Base-by-base conservation (phyloP, 2,888 invertebrate genomes). In the Chrysodeixis includens region DNA sequence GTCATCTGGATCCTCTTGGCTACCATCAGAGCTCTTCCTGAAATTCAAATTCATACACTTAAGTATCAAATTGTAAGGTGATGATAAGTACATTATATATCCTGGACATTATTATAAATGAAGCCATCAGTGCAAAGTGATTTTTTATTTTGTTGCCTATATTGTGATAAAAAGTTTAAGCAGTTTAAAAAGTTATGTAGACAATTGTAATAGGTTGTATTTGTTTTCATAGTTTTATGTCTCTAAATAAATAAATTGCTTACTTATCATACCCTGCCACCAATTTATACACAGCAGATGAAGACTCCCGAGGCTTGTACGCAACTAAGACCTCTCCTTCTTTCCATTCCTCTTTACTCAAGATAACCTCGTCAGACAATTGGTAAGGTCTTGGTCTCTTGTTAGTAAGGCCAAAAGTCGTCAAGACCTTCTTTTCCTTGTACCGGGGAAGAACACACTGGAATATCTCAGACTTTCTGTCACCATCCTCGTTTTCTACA, bases 361-460 rank as follows among this genome's bases (percentile, higher is more conserved):
- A 56, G 54, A 85, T 64, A 1, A 88, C 90, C 61, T 92, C 92
- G 32, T 86, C 83, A 0, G 71, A 62, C 12, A 80, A 49, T 44
- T 73, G 64, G 46, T 79, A 76, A 0, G 73, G 60, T 18, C 68
- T 85, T 0, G 69, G 61, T 44, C 79, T 84, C 18, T 78, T 81
- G 0, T 56, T 18, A 1, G 68, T 56, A 5, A 87, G 60, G 7
- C 59, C 74, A 30, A 78, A 89, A 0, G 73, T 80, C 0, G 82
- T 79, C 2, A 92, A 57, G 0, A 87, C 60, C 56, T 86, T 90
- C 57, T 88, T 92, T 76, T 94, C 93, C n/a, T 88, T 84, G 61
- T 89, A 94, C 30, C 88, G 88, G 0, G 94, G 94, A 1, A 94
- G 77, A 0, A 92, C 83, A 14, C 90, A 86, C 46, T 93, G 91